Evolutionary conservation across 2,888 invertebrate species (phyloP).

Genomic region (Agrenia bidenticulata): DNA sequence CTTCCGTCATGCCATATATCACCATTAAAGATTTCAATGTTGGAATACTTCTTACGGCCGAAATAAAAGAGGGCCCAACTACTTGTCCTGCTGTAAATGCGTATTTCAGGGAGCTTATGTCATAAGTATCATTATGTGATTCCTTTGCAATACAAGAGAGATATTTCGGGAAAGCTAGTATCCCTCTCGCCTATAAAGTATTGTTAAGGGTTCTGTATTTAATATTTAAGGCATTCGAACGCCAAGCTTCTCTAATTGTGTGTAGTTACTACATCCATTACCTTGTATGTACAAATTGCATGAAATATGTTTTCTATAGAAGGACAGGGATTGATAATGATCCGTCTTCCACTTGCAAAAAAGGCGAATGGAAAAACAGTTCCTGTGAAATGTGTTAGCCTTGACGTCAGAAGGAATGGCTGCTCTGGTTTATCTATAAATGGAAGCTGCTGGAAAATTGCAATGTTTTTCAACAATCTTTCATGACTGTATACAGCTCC

Average conservation of each 20-base stretch:
- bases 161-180: constrained; percentile 43
- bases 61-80: constrained; percentile 30
- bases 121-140: constrained; percentile 27
- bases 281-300: constrained; percentile 28
- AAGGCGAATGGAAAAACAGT: constrained; percentile 39
- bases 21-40: constrained; percentile 31
- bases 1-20: constrained; percentile 48
- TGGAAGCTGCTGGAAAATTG: constrained; percentile 36
- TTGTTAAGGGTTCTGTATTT: no score
- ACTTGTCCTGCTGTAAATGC: constrained; percentile 39
- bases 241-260: no score
- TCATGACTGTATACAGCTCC: constrained; percentile 42
- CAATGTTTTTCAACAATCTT: constrained; percentile 31
- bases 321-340: constrained; percentile 20
- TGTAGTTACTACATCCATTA: neutral
- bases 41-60: constrained; percentile 26
- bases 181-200: constrained; percentile 21
- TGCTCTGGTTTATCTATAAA: constrained; percentile 29
- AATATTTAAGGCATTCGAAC: no score
- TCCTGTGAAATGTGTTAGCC: constrained; percentile 44
- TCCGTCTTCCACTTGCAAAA: constrained; percentile 26
- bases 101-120: constrained; percentile 29
- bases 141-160: constrained; percentile 31
- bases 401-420: constrained; percentile 38
- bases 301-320: constrained; percentile 24